Percentiles rank a stretch among this genome's conserved stretches.
Conservation (phyloP, 2,797 vertebrate genomes). For the Schizopygopsis malacanthus region DNA sequence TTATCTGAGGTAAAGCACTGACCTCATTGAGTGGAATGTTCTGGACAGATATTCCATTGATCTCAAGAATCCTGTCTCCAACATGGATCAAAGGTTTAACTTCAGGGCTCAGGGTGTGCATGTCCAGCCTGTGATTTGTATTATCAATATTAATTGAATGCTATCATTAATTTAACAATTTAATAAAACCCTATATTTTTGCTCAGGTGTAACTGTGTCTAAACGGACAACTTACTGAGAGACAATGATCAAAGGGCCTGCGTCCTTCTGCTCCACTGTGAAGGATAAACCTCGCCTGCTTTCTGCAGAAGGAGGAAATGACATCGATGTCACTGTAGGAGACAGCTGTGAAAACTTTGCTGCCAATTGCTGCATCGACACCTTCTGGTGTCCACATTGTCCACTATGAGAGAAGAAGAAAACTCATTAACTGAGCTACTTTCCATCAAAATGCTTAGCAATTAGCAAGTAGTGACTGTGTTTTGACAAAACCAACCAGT, state of each 20-base stretch:
- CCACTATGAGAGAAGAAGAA: conserved; percentile 74
- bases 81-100: conserved; percentile 89
- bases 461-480: not conserved
- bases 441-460: not conserved
- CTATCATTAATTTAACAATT: not conserved
- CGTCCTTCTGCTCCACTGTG: conserved; percentile 79
- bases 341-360: conserved; percentile 74
- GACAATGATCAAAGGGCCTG: conserved; percentile 82
- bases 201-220: not conserved
- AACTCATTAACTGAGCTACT: not conserved
- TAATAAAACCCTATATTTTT: not conserved
- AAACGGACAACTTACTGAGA: conserved; percentile 82
- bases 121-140: conserved; percentile 80
- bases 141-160: not conserved
- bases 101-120: conserved; percentile 82
- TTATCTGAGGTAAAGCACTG: conserved; percentile 27
- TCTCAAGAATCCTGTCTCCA: conserved; percentile 91
- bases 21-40: conserved; percentile 91
- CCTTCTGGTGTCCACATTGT: conserved; percentile 87
- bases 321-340: conserved; percentile 93
- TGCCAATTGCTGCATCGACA: conserved; percentile 67
- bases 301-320: conserved; percentile 84
- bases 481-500: conserved; percentile 77
- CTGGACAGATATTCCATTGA: conserved; percentile 89
- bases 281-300: conserved; percentile 84